Evolutionary conservation across 2,888 invertebrate genomes (phyloP), one percentile per base, ranked within the genome.

Genomic region (Drosophila anomelani): DNA sequence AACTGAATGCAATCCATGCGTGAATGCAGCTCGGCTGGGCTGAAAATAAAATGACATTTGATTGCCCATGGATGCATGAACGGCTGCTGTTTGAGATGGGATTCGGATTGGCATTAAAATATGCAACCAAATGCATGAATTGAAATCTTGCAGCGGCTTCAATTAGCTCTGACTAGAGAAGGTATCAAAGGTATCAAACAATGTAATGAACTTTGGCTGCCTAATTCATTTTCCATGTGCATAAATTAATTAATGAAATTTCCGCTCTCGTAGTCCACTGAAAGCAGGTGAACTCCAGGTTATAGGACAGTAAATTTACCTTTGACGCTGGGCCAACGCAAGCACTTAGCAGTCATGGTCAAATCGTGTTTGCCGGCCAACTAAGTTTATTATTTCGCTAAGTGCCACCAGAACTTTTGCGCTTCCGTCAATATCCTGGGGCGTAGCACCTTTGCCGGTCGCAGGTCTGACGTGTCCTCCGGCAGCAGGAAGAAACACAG

Each of bases 31-130:
- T 60, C 26, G n/a, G 32, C 44, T 56, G 49, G 51, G 39, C 56
- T 51, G 43, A 62, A 71, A 51, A 71, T 57, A 57, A 72, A 63
- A 63, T 62, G 71, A 47, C 51, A 63, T 62, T 71, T 41, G 58
- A 66, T 55, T 59, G 73, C 51, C 39, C 44, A 59, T 51, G 43
- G 66, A 66, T 58, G 73, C 66, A 59, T 59, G 54, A 59, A 41
- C 34, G 46, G 41, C 39, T 53, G 38, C 55, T 36, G 36, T 56
- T 47, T 55, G 23, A 34, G 46, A 15, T 3, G 26, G 17, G 20
- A n/a, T 9, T 23, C 2, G 10, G 17, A 32, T 7, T 32, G 13
- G n/a, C 51, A 46, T 60, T 49, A 34, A 62, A 70, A 71, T 71
- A 63, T 60, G 32, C 61, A 63, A 36, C 38, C 38, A 8, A 44